Base-by-base conservation (phyloP, 2,797 vertebrate genomes). In the Sebastes hubbsi region DNA sequence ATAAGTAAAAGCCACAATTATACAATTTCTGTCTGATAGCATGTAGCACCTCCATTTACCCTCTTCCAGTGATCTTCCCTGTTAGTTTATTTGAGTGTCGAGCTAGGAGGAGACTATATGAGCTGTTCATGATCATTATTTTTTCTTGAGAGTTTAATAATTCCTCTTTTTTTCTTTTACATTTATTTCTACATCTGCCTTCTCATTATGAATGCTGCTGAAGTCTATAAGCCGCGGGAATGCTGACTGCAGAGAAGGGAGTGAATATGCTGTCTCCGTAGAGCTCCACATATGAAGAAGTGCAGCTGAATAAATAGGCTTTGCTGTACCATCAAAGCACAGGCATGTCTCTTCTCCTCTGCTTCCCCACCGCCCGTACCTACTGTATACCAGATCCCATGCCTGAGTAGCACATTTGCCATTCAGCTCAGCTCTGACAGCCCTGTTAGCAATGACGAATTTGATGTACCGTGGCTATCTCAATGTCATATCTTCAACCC, bases 361-460 rank as follows among this genome's bases (percentile, higher is more conserved):
- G 42, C 66, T 30, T 73, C 74, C 66, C 73, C 66, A 16, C 42
- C 65, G 12, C 62, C 63, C 10, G 7, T 14, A 61, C 65, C 77
- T 54, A 16, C 69, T 38, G 13, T 42, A 34, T 52, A 67, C 62
- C 65, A 13, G 5, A 30, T 52, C 36, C 59, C 63, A 38, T 79
- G 58, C 54, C 78, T 18, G 61, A 84, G 79, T 8, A 75, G 66
- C 64, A 38, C 74, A 82, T 85, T 91, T 84, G n/a, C 82, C 69
- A 89, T 90, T 88, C 87, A 87, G 84, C 85, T 88, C 87, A 79
- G 81, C 85, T 79, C 81, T 82, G 88, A 86, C 87, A 80, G 78
- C 67, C 75, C 75, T 80, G 84, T 88, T 86, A 81, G 81, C 49
- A 55, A 70, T 91, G 87, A 84, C 62, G 6, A 60, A 90, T 89